Evolutionary conservation across 2,888 invertebrate species (phyloP).

Genomic region (Schizaphis graminum): DNA sequence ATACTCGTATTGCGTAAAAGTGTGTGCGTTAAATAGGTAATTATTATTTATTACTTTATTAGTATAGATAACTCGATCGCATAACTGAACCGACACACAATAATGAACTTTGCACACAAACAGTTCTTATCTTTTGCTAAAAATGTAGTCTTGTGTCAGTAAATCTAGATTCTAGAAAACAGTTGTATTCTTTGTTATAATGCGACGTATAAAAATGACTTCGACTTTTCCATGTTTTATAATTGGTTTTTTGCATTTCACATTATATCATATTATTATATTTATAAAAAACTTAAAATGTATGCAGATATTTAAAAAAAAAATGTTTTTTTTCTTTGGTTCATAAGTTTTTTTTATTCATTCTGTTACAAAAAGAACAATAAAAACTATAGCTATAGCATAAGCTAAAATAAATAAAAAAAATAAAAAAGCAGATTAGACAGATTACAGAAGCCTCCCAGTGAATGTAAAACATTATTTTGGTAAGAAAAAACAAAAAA

Average conservation of each 20-base stretch:
- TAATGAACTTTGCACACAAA: background rate
- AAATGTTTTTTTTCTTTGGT: too few relatives aligned
- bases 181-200: background rate
- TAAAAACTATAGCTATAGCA: too few relatives aligned
- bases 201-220: background rate
- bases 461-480: background rate
- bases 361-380: too few relatives aligned
- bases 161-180: background rate
- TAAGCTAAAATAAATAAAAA: too few relatives aligned
- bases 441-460: too few relatives aligned
- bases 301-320: background rate
- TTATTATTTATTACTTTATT: conserved; percentile 9
- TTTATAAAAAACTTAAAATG: background rate
- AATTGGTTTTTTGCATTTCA: background rate
- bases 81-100: background rate
- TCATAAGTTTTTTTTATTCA: too few relatives aligned
- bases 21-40: background rate
- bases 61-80: background rate
- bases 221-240: background rate
- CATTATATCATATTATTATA: background rate
- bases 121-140: background rate
- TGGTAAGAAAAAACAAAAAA: background rate
- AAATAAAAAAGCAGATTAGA: too few relatives aligned
- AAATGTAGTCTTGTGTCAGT: background rate
- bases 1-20: too few relatives aligned